Evolutionary conservation across 2,888 invertebrate genomes (phyloP).

Genomic region (Parasteatoda lunata): DNA sequence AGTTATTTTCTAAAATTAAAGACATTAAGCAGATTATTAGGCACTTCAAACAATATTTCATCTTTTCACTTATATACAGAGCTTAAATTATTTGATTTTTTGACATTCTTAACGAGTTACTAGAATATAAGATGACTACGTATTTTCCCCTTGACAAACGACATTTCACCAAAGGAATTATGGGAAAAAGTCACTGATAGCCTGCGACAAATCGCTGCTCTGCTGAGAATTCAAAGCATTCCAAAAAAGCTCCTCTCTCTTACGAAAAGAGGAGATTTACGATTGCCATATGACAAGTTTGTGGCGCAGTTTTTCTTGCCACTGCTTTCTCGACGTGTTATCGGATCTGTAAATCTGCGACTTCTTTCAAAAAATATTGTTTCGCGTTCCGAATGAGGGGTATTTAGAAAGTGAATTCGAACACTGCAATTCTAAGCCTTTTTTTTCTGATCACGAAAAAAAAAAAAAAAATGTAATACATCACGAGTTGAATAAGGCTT

Average conservation of each 20-base stretch:
- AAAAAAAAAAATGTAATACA: background rate
- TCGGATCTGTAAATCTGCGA: conserved; percentile 3
- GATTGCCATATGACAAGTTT: conserved; percentile 14
- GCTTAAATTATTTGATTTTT: too few species aligned
- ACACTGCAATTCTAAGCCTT: background rate
- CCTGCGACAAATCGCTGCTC: conserved; percentile 51
- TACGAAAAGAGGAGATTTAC: conserved; percentile 27
- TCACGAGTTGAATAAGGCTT: background rate
- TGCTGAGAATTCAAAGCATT: conserved; percentile 46
- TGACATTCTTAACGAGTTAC: too few species aligned
- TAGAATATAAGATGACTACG: background rate
- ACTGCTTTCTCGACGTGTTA: conserved; percentile 2
- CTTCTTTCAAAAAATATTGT: conserved; percentile 21
- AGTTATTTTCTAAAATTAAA: too few species aligned
- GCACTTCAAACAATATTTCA: too few species aligned
- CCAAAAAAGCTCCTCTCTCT: conserved; percentile 37
- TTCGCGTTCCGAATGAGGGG: conserved; percentile 12
- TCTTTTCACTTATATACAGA: too few species aligned
- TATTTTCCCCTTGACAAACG: conserved; percentile 58
- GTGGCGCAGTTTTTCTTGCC: conserved; percentile 1
- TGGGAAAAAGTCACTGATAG: conserved; percentile 54
- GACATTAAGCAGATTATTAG: too few species aligned
- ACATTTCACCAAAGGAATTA: conserved; percentile 24
- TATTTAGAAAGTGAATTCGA: conserved; percentile 4
- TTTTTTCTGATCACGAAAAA: background rate